Percentiles rank a stretch among this genome's conserved stretches.
Evolutionary conservation across 2,888 invertebrate species (phyloP).

Genomic region (Tetropium fuscum): DNA sequence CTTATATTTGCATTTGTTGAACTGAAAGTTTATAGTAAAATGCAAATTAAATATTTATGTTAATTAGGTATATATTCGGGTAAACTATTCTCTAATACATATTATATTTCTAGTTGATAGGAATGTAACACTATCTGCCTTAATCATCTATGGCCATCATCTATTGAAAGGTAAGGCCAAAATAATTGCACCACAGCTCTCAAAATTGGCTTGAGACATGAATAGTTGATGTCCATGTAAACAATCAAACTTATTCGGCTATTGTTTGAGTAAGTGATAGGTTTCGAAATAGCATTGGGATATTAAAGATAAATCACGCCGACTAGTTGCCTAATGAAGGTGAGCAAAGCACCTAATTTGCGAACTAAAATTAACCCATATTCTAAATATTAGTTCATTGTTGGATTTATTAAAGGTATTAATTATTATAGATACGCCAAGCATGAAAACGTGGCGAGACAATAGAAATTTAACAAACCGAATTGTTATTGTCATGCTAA

Average conservation of each 20-base stretch:
- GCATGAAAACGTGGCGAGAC: constrained; percentile 9
- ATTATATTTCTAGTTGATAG: too few species aligned
- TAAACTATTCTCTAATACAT: too few species aligned
- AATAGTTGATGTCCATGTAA: constrained; percentile 15
- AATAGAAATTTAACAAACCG: constrained; percentile 2
- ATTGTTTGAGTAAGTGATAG: constrained; percentile 12
- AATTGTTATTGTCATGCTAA: constrained; percentile 9
- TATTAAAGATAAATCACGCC: constrained; percentile 16
- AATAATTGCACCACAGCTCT: constrained; percentile 5
- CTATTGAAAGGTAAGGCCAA: too few species aligned
- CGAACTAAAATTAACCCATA: constrained; percentile 2
- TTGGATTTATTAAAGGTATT: constrained; percentile 5
- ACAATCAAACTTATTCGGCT: constrained; percentile 9
- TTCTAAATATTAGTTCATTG: constrained; percentile 14
- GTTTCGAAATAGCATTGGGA: constrained; percentile 19
- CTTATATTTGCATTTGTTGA: too few species aligned
- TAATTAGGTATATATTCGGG: too few species aligned
- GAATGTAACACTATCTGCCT: too few species aligned
- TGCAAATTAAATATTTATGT: too few species aligned
- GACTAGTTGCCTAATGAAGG: constrained; percentile 7
- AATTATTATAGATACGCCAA: constrained; percentile 8
- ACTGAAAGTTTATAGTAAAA: too few species aligned
- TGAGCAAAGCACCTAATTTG: constrained; percentile 13
- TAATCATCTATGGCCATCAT: too few species aligned
- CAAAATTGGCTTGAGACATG: constrained; percentile 19